These are phyloP conservation scores for Diogma glabrata DNA, from an alignment of 2,888 invertebrate species.

Conservation along the genomic window DNA sequence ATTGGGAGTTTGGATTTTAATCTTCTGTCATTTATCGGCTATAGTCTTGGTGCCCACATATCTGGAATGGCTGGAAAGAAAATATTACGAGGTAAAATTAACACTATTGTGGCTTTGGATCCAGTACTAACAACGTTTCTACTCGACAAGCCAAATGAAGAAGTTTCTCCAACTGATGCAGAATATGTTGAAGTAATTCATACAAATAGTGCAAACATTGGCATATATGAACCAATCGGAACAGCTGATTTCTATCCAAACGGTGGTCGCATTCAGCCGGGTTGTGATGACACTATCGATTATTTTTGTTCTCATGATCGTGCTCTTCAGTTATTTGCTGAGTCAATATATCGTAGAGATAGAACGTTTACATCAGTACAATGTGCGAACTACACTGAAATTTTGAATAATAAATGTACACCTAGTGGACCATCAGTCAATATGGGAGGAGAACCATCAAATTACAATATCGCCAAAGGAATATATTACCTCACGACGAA, in stretches of 20 bases:
- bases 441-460: constrained; percentile 32
- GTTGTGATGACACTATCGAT: constrained; percentile 23
- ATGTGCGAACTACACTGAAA: constrained; percentile 21
- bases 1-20: constrained; percentile 20
- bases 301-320: constrained; percentile 29
- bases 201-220: constrained; percentile 30
- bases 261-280: constrained; percentile 31
- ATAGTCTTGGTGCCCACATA: constrained; percentile 35
- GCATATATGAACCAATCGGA: constrained; percentile 29
- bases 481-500: constrained; percentile 21
- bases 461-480: constrained; percentile 23
- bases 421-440: constrained; percentile 27
- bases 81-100: constrained; percentile 24
- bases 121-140: constrained; percentile 32
- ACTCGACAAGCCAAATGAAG: constrained; percentile 22
- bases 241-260: constrained; percentile 36
- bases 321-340: constrained; percentile 30
- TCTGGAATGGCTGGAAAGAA: constrained; percentile 30
- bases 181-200: constrained; percentile 34
- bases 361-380: constrained; percentile 12
- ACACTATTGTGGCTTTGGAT: constrained; percentile 33
- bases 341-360: constrained; percentile 24
- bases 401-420: constrained; percentile 18
- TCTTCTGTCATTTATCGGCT: constrained; percentile 30
- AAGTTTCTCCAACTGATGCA: constrained; percentile 32